Base-by-base conservation (phyloP, 2,888 invertebrate species). In the Tipula confusa region DNA sequence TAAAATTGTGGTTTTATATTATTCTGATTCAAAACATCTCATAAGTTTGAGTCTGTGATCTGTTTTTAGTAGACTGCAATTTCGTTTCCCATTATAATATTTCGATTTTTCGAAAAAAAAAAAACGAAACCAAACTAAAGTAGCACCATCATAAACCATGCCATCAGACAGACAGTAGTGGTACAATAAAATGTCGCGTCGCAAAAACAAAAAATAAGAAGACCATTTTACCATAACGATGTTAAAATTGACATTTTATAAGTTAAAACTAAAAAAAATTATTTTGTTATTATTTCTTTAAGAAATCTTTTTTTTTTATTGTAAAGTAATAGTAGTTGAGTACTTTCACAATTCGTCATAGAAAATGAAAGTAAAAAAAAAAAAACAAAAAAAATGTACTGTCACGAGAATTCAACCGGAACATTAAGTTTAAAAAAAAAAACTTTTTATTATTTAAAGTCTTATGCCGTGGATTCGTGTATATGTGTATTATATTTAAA, bases 331-430 rank as follows among this genome's bases (percentile, higher is more conserved):
- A 64, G 24, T 64, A 64, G 24, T 64, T 18, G n/a, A 11, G 64
- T 29, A 80, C 80, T 80, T 80, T 80, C 80, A 80, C 80, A 80
- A 80, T 80, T 80, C 80, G 80, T 80, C 80, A 80, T 80, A 80
- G 80, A 80, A 80, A 80, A 80, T 80, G 80, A 80, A 80, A 80
- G 80, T 80, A 80, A 29, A 79, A 29, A 28, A 64, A 28, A 79
- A 31, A 80, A 29, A 31, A 29, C 29, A 80, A 29, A 80, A 29
- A n/a, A 31, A 29, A 3, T 29, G 29, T 80, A 80, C 80, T 80
- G 80, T 80, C 80, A 80, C 80, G 80, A 80, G 80, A 80, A 80
- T 80, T 80, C 80, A 80, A 80, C 80, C 80, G 80, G 80, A 80
- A 80, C 80, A 29, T 64, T 64, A 64, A 64, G 64, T 43, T 43